Evolutionary conservation across 2,888 invertebrate species (phyloP).

Genomic region (Eristalinus aeneus): DNA sequence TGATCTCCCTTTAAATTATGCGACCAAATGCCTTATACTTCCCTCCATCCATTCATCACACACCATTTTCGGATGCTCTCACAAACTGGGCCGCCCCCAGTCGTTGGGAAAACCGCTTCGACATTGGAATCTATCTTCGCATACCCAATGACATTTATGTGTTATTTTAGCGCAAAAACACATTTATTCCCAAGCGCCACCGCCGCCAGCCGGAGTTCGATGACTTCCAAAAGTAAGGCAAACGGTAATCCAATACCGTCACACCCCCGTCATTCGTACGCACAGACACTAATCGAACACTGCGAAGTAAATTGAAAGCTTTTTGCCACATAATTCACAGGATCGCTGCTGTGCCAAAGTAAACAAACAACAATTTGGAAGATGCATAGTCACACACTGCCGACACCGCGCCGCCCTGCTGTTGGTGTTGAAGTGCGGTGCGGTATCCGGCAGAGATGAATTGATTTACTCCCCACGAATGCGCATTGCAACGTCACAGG

Average conservation of each 20-base stretch:
- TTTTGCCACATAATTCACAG: slow-evolving; percentile 53
- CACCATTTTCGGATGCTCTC: background rate
- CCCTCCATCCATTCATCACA: background rate
- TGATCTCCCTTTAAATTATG: background rate
- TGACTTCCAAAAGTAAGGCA: slow-evolving; percentile 41
- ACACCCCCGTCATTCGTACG: slow-evolving; percentile 11
- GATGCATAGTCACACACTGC: background rate
- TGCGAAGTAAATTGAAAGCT: slow-evolving; percentile 30
- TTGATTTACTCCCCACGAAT: slow-evolving; percentile 50
- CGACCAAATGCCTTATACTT: background rate
- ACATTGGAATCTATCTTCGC: background rate
- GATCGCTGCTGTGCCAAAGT: slow-evolving; percentile 45
- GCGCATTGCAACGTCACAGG: slow-evolving; percentile 45
- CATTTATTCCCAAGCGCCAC: background rate
- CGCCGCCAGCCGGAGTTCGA: slow-evolving; percentile 24
- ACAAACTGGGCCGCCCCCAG: background rate
- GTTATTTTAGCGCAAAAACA: slow-evolving; percentile 16
- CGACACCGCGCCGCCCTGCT: background rate
- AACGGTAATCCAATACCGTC: slow-evolving; percentile 41
- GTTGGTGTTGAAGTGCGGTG: no score
- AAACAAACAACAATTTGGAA: slow-evolving; percentile 22
- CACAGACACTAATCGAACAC: slow-evolving; percentile 15
- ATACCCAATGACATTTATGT: background rate
- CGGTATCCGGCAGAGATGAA: slow-evolving; percentile 24
- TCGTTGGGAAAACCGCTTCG: background rate